Evolutionary conservation across 2,888 invertebrate species (phyloP), one percentile per base, ranked within the genome.

Genomic region (Thecophora atra): DNA sequence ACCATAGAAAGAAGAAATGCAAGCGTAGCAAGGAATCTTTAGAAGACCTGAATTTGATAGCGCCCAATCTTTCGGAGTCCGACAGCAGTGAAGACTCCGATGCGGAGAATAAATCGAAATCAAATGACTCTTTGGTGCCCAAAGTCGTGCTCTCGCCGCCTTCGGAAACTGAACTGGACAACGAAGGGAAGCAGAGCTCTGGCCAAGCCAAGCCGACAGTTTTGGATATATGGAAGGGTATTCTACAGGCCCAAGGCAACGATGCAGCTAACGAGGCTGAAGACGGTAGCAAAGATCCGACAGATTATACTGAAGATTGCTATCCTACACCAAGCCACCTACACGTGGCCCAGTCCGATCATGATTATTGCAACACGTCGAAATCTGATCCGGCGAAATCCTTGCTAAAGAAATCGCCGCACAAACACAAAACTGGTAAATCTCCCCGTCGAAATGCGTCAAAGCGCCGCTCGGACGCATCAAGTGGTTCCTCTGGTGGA

Each of bases 1-100:
- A 79, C 68, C 83, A 82, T n/a, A 87, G 85, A 77, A 82, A 83
- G 72, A 87, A 86, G 69, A 85, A 84, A 72, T 82, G 81, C 62
- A 86, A 84, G 68, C 80, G 82, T 2, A 81, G 80, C 42, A 85
- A 85, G 72, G 84, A 84, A 66, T 83, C 82, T 6, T 71, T 85
- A 68, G 89, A 91, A 5, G 92, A 92, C 81, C 89, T 92, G 2
- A 91, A 95, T 87, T 87, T 95, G 70, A 94, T 94, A 3, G 94
- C 93, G 3, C 87, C 94, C 56, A 95, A 95, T 88, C 88, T 95
- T 56, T 95, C 94, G 0, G 95, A 95, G 80, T 94, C 94, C 83
- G 95, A 94, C 79, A 93, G 92, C 76, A 93, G 92, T 78, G 90
- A 91, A 73, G 94, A 93, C 75, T 80, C 82, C 30, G 80, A 85